Conservation (phyloP, 2,888 invertebrate species). For the Eupithecia subfuscata region DNA sequence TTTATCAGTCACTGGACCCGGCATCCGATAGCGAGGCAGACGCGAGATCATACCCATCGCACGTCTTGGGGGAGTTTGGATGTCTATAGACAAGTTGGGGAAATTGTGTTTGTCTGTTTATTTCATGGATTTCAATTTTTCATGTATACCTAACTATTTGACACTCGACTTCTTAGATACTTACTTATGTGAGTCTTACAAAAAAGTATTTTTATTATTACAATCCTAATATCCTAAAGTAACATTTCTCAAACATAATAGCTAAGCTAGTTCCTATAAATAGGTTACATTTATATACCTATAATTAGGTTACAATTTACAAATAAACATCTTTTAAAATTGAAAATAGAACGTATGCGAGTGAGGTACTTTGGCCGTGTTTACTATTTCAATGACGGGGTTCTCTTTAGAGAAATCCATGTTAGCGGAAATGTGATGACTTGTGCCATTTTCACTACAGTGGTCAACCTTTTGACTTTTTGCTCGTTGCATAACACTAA, state of each 20-base stretch:
- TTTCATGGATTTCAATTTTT: neutral
- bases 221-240: too few species aligned
- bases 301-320: too few species aligned
- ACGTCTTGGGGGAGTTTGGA: constrained; percentile 48
- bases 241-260: too few species aligned
- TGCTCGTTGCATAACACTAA: neutral
- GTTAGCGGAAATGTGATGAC: neutral
- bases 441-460: neutral
- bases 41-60: constrained; percentile 37
- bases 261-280: too few species aligned
- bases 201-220: too few species aligned
- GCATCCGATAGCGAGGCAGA: constrained; percentile 61
- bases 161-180: neutral
- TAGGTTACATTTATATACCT: too few species aligned
- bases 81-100: neutral
- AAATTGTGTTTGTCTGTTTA: constrained; percentile 27
- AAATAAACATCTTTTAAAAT: too few species aligned
- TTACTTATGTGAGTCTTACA: neutral
- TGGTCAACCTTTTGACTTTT: neutral
- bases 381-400: neutral
- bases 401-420: neutral
- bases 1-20: constrained; percentile 73
- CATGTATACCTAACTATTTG: neutral
- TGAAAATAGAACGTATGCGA: too few species aligned
- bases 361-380: neutral